phyloP scores from a whole-genome alignment of 2,888 invertebrate genomes.

The Petrolisthes manimaculis region DNA sequence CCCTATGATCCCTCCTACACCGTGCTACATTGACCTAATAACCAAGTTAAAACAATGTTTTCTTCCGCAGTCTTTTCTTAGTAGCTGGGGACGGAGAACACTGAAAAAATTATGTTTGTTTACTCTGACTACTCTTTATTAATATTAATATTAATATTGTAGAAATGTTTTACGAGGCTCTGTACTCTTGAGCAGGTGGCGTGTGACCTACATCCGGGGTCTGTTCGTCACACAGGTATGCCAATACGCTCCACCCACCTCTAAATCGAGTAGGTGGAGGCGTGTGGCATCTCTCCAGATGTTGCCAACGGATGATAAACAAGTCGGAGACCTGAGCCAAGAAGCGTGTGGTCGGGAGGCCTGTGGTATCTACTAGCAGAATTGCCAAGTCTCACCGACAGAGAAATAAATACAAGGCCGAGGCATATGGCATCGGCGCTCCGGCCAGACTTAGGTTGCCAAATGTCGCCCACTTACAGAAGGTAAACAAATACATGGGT shows the following conservation, averaged over 20 bases:
- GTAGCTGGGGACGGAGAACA: too few species aligned
- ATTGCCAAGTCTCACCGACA: not conserved
- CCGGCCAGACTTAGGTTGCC: not conserved
- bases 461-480: not conserved
- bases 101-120: too few species aligned
- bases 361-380: not conserved
- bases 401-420: not conserved
- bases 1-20: too few species aligned
- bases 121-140: too few species aligned
- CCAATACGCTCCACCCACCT: conserved; percentile 2
- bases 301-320: conserved; percentile 7
- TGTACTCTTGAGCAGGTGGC: not conserved
- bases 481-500: conserved; percentile 12
- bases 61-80: too few species aligned
- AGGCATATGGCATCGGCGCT: not conserved
- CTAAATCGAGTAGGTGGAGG: not conserved
- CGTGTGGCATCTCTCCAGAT: not conserved
- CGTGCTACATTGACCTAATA: too few species aligned
- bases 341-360: not conserved
- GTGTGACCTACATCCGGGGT: conserved; percentile 11
- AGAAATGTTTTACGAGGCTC: too few species aligned
- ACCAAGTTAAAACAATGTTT: too few species aligned
- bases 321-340: not conserved
- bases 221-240: not conserved
- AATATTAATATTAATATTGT: too few species aligned